Conservation (phyloP, 2,797 vertebrate species). For the Xenops minutus region DNA sequence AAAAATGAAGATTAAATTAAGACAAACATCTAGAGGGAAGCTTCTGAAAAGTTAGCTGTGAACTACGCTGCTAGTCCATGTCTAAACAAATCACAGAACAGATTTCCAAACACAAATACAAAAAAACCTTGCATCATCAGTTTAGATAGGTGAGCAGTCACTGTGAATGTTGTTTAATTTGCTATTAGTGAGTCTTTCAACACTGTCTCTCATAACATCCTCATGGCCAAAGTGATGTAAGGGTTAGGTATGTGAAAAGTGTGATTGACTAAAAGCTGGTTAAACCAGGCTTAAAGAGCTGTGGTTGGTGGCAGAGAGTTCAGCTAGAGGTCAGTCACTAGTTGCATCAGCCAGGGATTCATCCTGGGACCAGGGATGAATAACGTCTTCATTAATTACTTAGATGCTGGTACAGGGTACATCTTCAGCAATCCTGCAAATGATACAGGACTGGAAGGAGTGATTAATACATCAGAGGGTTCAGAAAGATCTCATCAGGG, state of each 20-base stretch:
- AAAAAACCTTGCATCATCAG: rapidly evolving
- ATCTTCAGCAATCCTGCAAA: neutral
- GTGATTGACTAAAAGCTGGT: neutral
- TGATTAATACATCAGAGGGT: neutral
- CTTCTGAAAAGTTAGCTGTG: neutral
- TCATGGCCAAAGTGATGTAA: neutral
- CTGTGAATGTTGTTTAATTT: neutral
- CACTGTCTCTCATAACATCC: neutral
- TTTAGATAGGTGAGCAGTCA: neutral
- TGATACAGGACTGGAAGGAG: neutral
- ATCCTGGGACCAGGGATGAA: neutral
- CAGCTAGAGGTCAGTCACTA: neutral
- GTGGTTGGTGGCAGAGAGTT: neutral
- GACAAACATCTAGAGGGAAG: neutral
- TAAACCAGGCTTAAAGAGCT: neutral
- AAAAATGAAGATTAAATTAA: neutral
- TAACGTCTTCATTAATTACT: neutral
- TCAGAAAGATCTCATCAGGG: neutral
- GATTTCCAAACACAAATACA: neutral
- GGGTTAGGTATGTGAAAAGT: neutral
- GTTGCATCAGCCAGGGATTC: rapidly evolving
- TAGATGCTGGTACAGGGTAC: neutral
- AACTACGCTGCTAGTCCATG: neutral
- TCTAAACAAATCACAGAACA: neutral
- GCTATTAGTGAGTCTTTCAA: neutral